These are phyloP conservation scores for Scortum barcoo DNA, from an alignment of 2,113 vertebrate species.

Conservation along the genomic window DNA sequence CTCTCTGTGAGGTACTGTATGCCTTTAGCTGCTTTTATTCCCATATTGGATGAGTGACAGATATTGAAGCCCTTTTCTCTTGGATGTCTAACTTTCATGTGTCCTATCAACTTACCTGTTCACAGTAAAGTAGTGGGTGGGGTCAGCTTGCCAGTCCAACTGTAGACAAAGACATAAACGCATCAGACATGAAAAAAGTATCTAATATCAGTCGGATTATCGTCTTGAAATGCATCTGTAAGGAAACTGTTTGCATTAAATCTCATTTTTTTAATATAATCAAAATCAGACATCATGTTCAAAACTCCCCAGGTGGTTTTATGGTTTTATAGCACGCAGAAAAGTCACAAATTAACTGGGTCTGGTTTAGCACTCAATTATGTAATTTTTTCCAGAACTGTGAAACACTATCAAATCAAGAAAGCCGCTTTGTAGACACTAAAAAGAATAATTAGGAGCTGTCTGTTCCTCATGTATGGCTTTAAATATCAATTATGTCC, in stretches of 20 bases:
- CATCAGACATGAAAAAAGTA: slow-evolving; percentile 8
- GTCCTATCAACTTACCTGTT: slow-evolving; percentile 70
- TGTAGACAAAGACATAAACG: slow-evolving; percentile 52
- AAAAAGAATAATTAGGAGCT: slow-evolving; percentile 25
- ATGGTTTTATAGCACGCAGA: slow-evolving; percentile 12
- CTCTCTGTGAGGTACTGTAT: slow-evolving; percentile 20
- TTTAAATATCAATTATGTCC: slow-evolving; percentile 33
- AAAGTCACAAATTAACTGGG: slow-evolving; percentile 28
- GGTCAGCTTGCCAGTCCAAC: slow-evolving; percentile 39
- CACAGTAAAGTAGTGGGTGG: slow-evolving; percentile 38
- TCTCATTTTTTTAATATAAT: slow-evolving; percentile 15
- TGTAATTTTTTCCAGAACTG: slow-evolving; percentile 52
- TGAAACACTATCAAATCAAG: slow-evolving; percentile 39
- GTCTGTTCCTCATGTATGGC: not conserved
- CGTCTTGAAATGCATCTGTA: not conserved
- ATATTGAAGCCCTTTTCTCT: slow-evolving; percentile 42
- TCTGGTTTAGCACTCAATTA: slow-evolving; percentile 65
- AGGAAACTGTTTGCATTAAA: not conserved
- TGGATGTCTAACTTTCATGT: slow-evolving; percentile 52
- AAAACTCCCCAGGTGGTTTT: not conserved
- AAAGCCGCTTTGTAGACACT: slow-evolving; percentile 5
- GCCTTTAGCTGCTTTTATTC: slow-evolving; percentile 19
- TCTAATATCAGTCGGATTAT: slow-evolving; percentile 34
- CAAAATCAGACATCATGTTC: slow-evolving; percentile 8
- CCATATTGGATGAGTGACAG: slow-evolving; percentile 42